Base-by-base conservation (phyloP, 2,113 vertebrate genomes). In the Bos taurus region DNA sequence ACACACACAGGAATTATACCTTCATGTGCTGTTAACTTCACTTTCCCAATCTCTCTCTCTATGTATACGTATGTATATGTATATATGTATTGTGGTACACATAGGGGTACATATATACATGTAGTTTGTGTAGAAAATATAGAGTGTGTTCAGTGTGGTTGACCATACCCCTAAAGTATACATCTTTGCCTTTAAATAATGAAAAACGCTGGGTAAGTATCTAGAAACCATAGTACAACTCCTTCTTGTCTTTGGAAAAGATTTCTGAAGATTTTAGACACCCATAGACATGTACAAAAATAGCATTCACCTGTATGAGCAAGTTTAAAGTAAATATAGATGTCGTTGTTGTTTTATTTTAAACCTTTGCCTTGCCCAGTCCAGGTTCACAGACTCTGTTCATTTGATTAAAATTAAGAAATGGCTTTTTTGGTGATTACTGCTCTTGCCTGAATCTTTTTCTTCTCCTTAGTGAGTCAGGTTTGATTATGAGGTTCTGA, bases 51-150 rank as follows among this genome's bases (percentile, higher is more conserved):
- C 99, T 99, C 99, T 99, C 98, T 99, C 98, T 99, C 98, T 99
- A 99, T 97, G 43, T 99, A 99, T 99, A 98, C 83, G 98, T 99
- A 99, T 99, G 98, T 99, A 99, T 99, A 99, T 99, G 99, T 99
- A 99, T 99, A 99, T 99, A 99, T 99, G 98, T 98, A 98, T 98
- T 98, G 92, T 97, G 92, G 91, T 94, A 94, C 59, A 90, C 7
- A 97, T 98, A 97, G 88, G 97, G 97, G 98, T 99, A 98, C 99
- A 99, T 99, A 99, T 99, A 99, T 99, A 99, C 99, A 99, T 99
- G 99, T 98, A 98, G 98, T 98, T 97, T 98, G 98, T 99, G 97
- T 98, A 98, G 98, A 98, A 95, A 97, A 95, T 97, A 97, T 97
- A 98, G 80, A 94, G 43, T 95, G 96, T 97, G 64, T 97, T 95